phyloP scores from a whole-genome alignment of 2,797 vertebrate species.

The Pantherophis alleghaniensis region DNA sequence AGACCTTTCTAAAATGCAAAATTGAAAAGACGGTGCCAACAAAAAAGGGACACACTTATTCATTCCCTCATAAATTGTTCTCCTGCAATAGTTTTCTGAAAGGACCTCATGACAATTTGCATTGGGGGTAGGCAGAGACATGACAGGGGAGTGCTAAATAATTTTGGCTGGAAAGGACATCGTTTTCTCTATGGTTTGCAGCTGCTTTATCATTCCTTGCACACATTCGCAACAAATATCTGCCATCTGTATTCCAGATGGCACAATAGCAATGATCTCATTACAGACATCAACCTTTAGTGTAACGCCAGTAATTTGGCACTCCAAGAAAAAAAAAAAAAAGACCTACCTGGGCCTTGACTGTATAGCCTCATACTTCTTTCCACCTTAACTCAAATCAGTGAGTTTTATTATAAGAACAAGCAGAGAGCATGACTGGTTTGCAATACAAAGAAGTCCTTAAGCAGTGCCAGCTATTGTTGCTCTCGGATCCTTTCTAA shows the following conservation, averaged over 20 bases:
- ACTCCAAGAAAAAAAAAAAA: neutral
- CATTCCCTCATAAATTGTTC: neutral
- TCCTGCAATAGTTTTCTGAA: neutral
- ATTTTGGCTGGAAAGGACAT: conserved; percentile 4
- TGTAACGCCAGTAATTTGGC: conserved; percentile 30
- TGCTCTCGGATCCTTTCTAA: neutral
- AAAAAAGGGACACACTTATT: neutral
- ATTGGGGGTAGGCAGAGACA: neutral
- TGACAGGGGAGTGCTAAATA: neutral
- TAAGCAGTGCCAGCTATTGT: neutral
- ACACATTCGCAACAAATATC: conserved; percentile 21
- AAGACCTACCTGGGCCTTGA: neutral
- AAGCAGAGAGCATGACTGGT: neutral
- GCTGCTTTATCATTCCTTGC: conserved; percentile 19
- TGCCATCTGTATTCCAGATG: conserved; percentile 41
- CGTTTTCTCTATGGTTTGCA: conserved; percentile 10
- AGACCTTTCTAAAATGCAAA: neutral
- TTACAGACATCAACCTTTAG: conserved; percentile 30
- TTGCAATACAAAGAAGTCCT: neutral
- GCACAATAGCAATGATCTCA: conserved; percentile 29
- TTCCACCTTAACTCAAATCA: conserved; percentile 3
- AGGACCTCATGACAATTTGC: neutral
- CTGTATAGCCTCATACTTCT: neutral
- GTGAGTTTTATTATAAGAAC: neutral
- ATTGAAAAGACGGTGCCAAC: neutral